phyloP scores from a whole-genome alignment of 2,888 invertebrate genomes.

The Rhagium mordax region DNA sequence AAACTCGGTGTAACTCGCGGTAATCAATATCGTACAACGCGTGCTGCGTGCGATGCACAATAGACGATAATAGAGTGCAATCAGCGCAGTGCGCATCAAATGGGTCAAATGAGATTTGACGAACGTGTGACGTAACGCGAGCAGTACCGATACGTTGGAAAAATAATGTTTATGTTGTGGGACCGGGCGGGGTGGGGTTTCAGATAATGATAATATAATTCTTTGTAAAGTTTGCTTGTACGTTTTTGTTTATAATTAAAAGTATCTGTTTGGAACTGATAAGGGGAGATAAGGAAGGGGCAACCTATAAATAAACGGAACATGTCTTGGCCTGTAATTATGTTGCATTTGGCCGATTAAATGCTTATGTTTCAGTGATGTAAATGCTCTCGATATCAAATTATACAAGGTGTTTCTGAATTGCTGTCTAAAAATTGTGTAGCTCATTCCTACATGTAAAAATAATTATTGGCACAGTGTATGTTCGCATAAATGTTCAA shows the following conservation, averaged over 20 bases:
- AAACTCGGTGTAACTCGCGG: constrained; percentile 10
- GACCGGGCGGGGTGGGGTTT: background rate
- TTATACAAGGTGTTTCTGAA: too few relatives aligned
- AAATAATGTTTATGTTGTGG: background rate
- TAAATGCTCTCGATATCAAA: too few relatives aligned
- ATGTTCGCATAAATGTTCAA: too few relatives aligned
- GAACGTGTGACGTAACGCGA: constrained; percentile 2
- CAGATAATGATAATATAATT: too few relatives aligned
- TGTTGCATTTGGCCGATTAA: too few relatives aligned
- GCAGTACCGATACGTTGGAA: background rate
- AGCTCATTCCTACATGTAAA: too few relatives aligned
- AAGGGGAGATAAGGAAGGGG: background rate
- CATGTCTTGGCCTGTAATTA: too few relatives aligned
- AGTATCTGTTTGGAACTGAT: background rate
- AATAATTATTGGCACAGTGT: too few relatives aligned
- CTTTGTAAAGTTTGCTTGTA: background rate
- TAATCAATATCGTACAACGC: constrained; percentile 26
- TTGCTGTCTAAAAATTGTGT: too few relatives aligned
- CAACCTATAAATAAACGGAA: background rate
- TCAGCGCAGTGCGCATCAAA: background rate
- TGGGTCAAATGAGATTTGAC: background rate
- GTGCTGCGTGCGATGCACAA: constrained; percentile 26
- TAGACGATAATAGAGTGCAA: constrained; percentile 7
- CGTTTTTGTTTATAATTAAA: background rate
- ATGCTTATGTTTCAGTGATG: too few relatives aligned